Base-by-base conservation (phyloP, 2,113 vertebrate genomes). In the Malurus cyaneus region DNA sequence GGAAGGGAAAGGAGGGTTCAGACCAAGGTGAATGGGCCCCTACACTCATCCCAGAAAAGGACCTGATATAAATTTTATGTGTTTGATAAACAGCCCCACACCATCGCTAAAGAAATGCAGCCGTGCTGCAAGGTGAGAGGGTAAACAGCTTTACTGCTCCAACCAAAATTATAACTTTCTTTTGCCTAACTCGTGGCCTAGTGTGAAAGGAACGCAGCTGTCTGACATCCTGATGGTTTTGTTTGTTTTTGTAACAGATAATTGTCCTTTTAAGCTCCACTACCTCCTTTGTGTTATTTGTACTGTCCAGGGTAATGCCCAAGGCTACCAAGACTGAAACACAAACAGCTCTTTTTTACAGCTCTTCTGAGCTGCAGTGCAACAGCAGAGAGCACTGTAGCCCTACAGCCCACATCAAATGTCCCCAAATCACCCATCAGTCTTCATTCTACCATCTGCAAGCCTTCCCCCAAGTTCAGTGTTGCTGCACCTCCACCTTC, bases 371-470 rank as follows among this genome's bases (percentile, higher is more conserved):
- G 36, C 39, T 46, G 29, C 44, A 80, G 1, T 8, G 15, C 53
- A 91, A 80, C 71, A 80, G 89, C 59, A 91, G 93, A 86, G 92
- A 88, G 70, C 86, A 90, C 74, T 90, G 65, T 54, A 88, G 61
- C 47, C 76, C 71, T 74, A 46, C 57, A 74, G 39, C 52, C 74
- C 14, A 50, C 25, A 24, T 19, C 36, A 66, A 41, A 21, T 3
- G 34, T 50, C 53, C 70, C 66, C 47, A 88, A 0, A 62, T 42
- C 61, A 50, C 50, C 65, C 69, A 80, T 5, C 74, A 53, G 20
- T 39, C 44, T 34, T n/a, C 46, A 44, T 46, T 47, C 57, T 36
- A 31, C 52, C 41, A 31, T 7, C 66, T 56, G 11, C 52, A 62
- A 46, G 18, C 14, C 39, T 46, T 72, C 8, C 46, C 28, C 18